phyloP scores from a whole-genome alignment of 2,888 invertebrate species.

The Drosophila setosimentum region DNA sequence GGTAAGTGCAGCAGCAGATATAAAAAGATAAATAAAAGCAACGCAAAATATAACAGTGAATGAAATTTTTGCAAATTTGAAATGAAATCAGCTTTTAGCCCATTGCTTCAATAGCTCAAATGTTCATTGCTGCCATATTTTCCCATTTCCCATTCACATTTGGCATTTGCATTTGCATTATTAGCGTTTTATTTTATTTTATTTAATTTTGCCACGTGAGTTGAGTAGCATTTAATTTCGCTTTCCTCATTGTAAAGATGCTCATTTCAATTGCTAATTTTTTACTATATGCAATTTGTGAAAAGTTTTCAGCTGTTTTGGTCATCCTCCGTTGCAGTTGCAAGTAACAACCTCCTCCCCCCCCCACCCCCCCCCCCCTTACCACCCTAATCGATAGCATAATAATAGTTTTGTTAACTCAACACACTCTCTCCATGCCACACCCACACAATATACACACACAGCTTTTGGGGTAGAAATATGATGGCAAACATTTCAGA shows the following conservation, averaged over 20 bases:
- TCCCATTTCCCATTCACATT: slow-evolving; percentile 16
- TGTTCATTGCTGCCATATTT: slow-evolving; percentile 20
- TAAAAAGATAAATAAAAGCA: slow-evolving; percentile 15
- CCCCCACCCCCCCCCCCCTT: too few relatives aligned
- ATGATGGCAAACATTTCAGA: slow-evolving; percentile 62
- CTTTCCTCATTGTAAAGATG: slow-evolving; percentile 36
- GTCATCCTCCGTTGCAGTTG: slow-evolving; percentile 19
- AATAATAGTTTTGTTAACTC: slow-evolving; percentile 65
- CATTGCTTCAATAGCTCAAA: slow-evolving; percentile 46
- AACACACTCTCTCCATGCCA: slow-evolving; percentile 33
- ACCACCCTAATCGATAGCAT: slow-evolving; percentile 51
- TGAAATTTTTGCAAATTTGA: slow-evolving; percentile 71
- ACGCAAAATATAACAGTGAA: slow-evolving; percentile 67
- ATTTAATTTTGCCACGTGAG: slow-evolving; percentile 35
- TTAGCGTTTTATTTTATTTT: slow-evolving; percentile 45
- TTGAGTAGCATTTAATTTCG: slow-evolving; percentile 45
- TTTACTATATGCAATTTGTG: slow-evolving; percentile 48
- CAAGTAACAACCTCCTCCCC: slow-evolving; percentile 31
- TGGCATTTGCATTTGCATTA: slow-evolving; percentile 65
- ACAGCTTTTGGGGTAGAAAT: slow-evolving; percentile 42
- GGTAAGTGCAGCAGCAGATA: slow-evolving; percentile 66
- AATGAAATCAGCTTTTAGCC: slow-evolving; percentile 72
- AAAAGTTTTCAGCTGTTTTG: slow-evolving; percentile 36
- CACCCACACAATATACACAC: background rate
- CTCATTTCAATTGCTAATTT: slow-evolving; percentile 55